A percentile compares a stretch with the other conserved stretches of the same genome.
phyloP scores from a whole-genome alignment of 2,797 vertebrate species.

The Peromyscus nudipes region DNA sequence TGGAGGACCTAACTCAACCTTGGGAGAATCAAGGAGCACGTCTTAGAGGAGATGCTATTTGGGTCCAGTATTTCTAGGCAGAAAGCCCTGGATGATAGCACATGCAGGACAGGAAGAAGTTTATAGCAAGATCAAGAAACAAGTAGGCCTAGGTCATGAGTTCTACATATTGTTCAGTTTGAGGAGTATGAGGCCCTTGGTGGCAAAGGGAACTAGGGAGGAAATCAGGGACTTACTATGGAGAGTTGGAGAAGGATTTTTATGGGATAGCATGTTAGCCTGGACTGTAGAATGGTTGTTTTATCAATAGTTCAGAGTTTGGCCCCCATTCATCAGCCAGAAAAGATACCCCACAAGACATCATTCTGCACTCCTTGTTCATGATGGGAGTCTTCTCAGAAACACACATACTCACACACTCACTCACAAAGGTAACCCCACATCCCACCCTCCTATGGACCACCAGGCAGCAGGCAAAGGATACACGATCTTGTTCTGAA shows the following conservation, averaged over 20 bases:
- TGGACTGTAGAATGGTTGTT: conserved; percentile 15
- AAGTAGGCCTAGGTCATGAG: background rate
- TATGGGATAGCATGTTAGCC: background rate
- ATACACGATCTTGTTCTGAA: conserved; percentile 93
- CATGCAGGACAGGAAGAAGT: background rate
- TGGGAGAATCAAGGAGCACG: background rate
- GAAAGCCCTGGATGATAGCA: conserved; percentile 5
- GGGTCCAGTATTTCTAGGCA: background rate
- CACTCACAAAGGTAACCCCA: background rate
- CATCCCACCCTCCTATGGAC: accelerated
- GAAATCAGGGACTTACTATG: background rate
- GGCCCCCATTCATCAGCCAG: background rate
- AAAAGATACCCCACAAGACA: background rate
- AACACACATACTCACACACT: background rate
- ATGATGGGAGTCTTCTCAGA: background rate
- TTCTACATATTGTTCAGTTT: background rate
- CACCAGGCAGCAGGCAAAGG: conserved; percentile 86
- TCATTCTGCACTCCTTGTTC: background rate
- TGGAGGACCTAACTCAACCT: background rate
- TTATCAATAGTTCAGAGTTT: background rate
- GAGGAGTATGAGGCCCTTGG: no score
- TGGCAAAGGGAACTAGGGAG: background rate
- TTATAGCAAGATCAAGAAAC: background rate
- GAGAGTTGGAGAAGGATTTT: background rate
- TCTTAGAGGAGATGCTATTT: conserved; percentile 6